These are phyloP conservation scores for Sycophila texana DNA, from an alignment of 2,888 invertebrate genomes.

Conservation along the genomic window DNA sequence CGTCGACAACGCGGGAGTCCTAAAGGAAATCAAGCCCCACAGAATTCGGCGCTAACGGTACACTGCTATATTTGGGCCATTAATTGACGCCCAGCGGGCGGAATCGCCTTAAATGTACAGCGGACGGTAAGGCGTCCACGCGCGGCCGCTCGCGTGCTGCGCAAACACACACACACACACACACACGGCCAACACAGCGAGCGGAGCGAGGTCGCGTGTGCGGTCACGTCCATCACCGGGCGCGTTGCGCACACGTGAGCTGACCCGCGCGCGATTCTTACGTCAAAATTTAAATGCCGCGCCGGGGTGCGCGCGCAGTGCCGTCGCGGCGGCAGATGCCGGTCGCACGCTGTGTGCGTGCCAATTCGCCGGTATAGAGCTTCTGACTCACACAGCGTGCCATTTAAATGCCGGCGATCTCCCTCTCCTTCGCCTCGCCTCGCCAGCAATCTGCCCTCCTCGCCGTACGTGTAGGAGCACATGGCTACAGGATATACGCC, in stretches of 20 bases:
- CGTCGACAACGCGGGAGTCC: no score
- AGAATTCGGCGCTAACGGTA: neutral
- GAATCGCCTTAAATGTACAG: constrained; percentile 27
- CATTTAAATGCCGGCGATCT: constrained; percentile 30
- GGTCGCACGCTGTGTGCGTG: no score
- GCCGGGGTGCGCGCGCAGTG: constrained; percentile 26
- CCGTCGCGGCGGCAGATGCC: no score
- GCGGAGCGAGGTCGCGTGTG: neutral
- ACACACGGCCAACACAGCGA: no score
- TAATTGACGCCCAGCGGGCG: neutral
- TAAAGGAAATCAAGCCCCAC: no score
- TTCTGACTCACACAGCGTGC: neutral
- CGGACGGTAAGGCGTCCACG: neutral
- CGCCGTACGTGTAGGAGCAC: neutral
- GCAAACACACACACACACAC: neutral
- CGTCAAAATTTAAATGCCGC: constrained; percentile 55
- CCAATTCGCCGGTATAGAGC: neutral
- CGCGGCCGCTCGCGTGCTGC: neutral
- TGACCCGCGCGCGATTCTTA: neutral
- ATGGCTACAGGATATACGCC: neutral
- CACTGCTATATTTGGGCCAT: constrained; percentile 6
- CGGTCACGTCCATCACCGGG: neutral
- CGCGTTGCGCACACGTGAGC: neutral
- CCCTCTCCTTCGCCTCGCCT: neutral
- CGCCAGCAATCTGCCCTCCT: neutral